phyloP scores from a whole-genome alignment of 2,888 invertebrate species.

The Belgica antarctica region DNA sequence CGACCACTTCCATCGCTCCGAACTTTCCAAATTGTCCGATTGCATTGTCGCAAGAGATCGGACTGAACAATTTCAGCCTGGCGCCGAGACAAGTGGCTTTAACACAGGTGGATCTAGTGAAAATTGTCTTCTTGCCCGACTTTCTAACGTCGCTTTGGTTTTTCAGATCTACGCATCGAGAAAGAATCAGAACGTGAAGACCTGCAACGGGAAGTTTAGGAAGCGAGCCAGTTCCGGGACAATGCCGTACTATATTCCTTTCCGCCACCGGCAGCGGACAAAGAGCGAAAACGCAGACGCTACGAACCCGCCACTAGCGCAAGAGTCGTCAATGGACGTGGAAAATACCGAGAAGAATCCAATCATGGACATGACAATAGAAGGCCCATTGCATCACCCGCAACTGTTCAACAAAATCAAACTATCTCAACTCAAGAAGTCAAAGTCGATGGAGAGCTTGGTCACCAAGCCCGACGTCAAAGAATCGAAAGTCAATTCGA shows the following conservation, averaged over 20 bases:
- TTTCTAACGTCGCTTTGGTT: too few relatives aligned
- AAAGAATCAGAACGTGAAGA: constrained; percentile 10
- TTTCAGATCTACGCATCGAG: background rate
- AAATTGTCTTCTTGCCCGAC: background rate
- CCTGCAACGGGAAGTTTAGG: too few relatives aligned
- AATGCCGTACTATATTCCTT: constrained; percentile 35
- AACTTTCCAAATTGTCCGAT: background rate
- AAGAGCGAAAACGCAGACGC: constrained; percentile 27
- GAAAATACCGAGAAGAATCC: background rate
- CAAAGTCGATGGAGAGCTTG: constrained; percentile 29
- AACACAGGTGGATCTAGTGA: background rate
- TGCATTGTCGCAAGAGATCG: background rate
- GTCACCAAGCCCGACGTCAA: background rate
- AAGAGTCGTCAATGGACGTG: background rate
- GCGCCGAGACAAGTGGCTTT: background rate
- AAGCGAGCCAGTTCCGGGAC: background rate
- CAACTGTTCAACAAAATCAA: constrained; percentile 28
- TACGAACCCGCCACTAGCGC: background rate
- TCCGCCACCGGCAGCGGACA: constrained; percentile 25
- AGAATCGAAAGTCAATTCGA: background rate
- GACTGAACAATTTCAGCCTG: background rate
- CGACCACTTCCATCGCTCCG: background rate
- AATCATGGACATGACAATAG: background rate
- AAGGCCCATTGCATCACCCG: background rate
- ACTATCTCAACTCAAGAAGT: constrained; percentile 20